Evolutionary conservation across 2,888 invertebrate genomes (phyloP).

Genomic region (Thymelicus sylvestris): DNA sequence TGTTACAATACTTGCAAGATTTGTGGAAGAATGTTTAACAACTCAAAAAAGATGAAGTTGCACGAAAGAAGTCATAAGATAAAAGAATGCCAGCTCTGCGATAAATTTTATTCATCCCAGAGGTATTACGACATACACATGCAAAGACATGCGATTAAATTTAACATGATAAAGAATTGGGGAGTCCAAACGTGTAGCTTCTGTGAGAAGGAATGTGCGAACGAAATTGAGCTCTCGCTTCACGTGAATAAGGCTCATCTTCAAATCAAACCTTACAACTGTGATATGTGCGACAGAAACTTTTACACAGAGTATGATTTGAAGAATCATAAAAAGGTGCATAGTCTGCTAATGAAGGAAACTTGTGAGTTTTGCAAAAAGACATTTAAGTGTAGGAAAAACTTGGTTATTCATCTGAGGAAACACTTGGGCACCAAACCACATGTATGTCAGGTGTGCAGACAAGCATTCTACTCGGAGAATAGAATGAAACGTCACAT

Average conservation of each 20-base stretch:
- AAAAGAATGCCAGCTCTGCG: constrained; percentile 63
- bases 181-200: constrained; percentile 66
- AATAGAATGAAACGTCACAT: constrained; percentile 60
- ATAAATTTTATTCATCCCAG: constrained; percentile 61
- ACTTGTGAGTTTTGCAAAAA: constrained; percentile 68
- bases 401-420: constrained; percentile 70
- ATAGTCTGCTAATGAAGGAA: constrained; percentile 61
- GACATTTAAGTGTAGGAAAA: constrained; percentile 62
- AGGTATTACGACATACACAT: constrained; percentile 59
- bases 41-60: constrained; percentile 49
- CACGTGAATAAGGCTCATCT: constrained; percentile 77
- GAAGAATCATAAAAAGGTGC: constrained; percentile 66
- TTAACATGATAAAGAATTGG: constrained; percentile 50
- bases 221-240: constrained; percentile 66
- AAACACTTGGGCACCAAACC: constrained; percentile 73
- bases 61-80: constrained; percentile 59
- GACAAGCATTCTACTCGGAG: constrained; percentile 62
- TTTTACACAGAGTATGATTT: constrained; percentile 71
- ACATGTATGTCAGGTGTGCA: constrained; percentile 65
- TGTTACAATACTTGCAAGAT: constrained; percentile 54
- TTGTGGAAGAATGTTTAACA: constrained; percentile 61
- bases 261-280: constrained; percentile 73
- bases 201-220: constrained; percentile 68
- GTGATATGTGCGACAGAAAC: constrained; percentile 76
- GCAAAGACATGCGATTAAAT: constrained; percentile 61